Conservation (phyloP, 2,888 invertebrate genomes). For the Chrysolina haemoptera region DNA sequence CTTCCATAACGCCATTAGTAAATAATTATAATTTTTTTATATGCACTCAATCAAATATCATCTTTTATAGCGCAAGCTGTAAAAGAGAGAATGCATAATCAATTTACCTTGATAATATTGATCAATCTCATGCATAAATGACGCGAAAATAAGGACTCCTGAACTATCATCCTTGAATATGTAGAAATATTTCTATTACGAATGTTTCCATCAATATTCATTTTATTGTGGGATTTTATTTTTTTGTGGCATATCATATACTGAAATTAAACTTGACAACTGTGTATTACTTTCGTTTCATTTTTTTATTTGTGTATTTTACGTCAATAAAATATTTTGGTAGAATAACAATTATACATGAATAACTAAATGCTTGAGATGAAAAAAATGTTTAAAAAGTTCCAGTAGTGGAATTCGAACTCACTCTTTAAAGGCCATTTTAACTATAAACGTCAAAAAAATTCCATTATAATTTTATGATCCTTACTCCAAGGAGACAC, state of each 20-base stretch:
- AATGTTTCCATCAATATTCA: neutral
- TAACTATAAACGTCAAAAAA: no score
- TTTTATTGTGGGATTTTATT: neutral
- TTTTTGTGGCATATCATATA: neutral
- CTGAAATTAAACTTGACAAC: no score
- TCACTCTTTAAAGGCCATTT: no score
- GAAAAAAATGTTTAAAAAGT: no score
- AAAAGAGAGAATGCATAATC: slow-evolving; percentile 3
- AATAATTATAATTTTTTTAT: neutral
- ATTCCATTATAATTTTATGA: no score
- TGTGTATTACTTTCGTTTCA: no score
- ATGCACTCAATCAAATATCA: neutral
- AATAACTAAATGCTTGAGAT: no score
- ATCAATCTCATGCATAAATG: neutral
- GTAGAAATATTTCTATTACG: neutral
- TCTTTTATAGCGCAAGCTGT: neutral
- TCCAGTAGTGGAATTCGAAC: no score
- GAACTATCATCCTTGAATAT: neutral
- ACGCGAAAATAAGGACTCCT: neutral
- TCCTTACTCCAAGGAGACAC: no score
- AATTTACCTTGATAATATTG: neutral
- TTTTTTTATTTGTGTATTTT: no score
- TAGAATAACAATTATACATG: no score
- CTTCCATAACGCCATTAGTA: neutral
- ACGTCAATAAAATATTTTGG: no score